Conservation (phyloP, 2,888 invertebrate species). For the Cartodere bifasciata region DNA sequence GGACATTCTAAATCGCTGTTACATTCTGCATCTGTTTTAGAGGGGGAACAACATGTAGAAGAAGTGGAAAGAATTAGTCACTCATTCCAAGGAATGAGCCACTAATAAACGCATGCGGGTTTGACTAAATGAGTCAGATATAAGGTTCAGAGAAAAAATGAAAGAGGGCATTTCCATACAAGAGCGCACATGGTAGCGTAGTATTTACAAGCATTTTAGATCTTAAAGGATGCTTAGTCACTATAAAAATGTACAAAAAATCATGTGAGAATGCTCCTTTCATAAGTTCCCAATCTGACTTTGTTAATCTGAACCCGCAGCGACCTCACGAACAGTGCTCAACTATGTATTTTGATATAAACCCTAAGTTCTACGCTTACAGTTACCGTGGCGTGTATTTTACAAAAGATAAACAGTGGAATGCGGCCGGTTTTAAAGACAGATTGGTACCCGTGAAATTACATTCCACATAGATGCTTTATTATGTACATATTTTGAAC, state of each 20-base stretch:
- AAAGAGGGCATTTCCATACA: constrained; percentile 35
- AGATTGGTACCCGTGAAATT: constrained; percentile 52
- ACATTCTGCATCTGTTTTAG: constrained; percentile 51
- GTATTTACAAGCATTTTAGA: constrained; percentile 44
- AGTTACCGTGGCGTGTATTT: constrained; percentile 5
- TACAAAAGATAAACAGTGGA: constrained; percentile 24
- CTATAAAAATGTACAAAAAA: constrained; percentile 16
- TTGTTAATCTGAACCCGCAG: constrained; percentile 30
- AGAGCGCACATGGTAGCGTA: constrained; percentile 40
- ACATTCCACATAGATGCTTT: constrained; percentile 42
- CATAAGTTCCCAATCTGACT: constrained; percentile 68
- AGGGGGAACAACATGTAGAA: constrained; percentile 35
- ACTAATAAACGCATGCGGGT: constrained; percentile 49
- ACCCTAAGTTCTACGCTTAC: not conserved
- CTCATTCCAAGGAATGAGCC: constrained; percentile 21
- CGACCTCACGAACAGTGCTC: constrained; percentile 17
- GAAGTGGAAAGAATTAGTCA: no score
- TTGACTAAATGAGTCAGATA: constrained; percentile 37
- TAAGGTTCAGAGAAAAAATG: constrained; percentile 36
- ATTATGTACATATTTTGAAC: constrained; percentile 20
- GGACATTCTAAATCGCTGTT: constrained; percentile 84
- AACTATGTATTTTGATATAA: constrained; percentile 12
- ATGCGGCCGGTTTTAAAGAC: constrained; percentile 33
- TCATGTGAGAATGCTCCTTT: constrained; percentile 65
- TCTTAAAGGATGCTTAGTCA: constrained; percentile 15